Conservation (phyloP, 2,888 invertebrate species). For the Artemia sp. region DNA sequence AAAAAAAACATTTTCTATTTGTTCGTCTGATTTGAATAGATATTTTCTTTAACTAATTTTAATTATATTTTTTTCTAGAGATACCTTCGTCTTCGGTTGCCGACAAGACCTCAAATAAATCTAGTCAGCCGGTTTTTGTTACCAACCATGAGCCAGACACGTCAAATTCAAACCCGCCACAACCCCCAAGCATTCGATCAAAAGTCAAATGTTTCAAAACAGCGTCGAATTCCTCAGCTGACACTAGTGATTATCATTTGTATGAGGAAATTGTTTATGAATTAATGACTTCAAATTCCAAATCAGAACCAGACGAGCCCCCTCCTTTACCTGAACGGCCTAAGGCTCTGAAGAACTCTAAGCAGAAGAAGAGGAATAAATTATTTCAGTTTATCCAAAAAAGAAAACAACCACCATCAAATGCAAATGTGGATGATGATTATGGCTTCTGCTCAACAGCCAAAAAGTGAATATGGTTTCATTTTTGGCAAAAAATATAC, state of each 20-base stretch:
- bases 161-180: not conserved
- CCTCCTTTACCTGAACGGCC: slow-evolving; percentile 12
- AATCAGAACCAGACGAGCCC: slow-evolving; percentile 9
- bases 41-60: too few relatives aligned
- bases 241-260: slow-evolving; percentile 7
- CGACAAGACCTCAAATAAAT: too few relatives aligned
- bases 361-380: not conserved
- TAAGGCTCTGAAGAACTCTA: not conserved
- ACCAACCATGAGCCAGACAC: too few relatives aligned
- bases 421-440: not conserved
- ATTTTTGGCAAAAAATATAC: not conserved
- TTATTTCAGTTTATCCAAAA: not conserved
- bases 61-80: too few relatives aligned
- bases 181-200: slow-evolving; percentile 9
- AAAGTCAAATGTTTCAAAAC: slow-evolving; percentile 5
- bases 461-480: not conserved
- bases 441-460: not conserved
- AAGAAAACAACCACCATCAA: not conserved
- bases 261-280: slow-evolving; percentile 15
- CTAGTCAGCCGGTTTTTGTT: too few relatives aligned
- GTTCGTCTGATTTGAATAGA: too few relatives aligned
- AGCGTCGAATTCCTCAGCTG: slow-evolving; percentile 5
- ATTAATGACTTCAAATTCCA: slow-evolving; percentile 7
- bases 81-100: too few relatives aligned
- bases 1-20: too few relatives aligned